Base-by-base conservation (phyloP, 2,797 vertebrate species). In the Tachyglossus aculeatus region DNA sequence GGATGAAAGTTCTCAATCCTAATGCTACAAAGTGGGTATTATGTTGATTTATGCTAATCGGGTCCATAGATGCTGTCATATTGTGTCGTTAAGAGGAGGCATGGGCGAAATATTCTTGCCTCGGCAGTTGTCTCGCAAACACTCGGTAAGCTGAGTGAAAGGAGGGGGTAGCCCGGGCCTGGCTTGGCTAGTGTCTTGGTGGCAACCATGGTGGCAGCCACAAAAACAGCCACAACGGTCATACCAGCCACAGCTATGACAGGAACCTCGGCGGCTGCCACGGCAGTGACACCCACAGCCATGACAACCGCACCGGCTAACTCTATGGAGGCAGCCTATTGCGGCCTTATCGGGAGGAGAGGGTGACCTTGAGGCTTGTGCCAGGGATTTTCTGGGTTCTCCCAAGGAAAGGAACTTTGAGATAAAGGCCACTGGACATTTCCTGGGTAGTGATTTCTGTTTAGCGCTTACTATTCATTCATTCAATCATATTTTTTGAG, bases 11-110 rank as follows among this genome's bases (percentile, higher is more conserved):
- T 90, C 87, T 84, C 78, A 63, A 50, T 76, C 77, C 64, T 71
- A 78, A 87, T 67, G 71, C 70, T 76, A 79, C 65, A 56, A 88
- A 88, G 80, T 86, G 75, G 51, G 31, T 77, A 80, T 83, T 86
- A 88, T 70, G 83, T 81, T 91, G 87, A 91, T 87, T 86, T 87
- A 84, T 88, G 80, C 39, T 86, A 80, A 88, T 85, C 9, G 0
- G 59, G 67, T 85, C 66, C 78, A 65, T 48, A 74, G 81, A 83
- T 74, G 61, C 67, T 85, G 82, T 83, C 80, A 63, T 74, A 71
- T 74, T 80, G 54, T 51, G 44, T 63, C 62, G 74, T 85, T 86
- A 87, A 80, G 71, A 71, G 70, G 47, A 66, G 82, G 77, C 75
- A 59, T 19, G 68, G 63, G 72, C 80, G 81, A 83, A 81, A 80